Base-by-base conservation (phyloP, 2,113 vertebrate genomes). In the Sylvilagus bachmani region DNA sequence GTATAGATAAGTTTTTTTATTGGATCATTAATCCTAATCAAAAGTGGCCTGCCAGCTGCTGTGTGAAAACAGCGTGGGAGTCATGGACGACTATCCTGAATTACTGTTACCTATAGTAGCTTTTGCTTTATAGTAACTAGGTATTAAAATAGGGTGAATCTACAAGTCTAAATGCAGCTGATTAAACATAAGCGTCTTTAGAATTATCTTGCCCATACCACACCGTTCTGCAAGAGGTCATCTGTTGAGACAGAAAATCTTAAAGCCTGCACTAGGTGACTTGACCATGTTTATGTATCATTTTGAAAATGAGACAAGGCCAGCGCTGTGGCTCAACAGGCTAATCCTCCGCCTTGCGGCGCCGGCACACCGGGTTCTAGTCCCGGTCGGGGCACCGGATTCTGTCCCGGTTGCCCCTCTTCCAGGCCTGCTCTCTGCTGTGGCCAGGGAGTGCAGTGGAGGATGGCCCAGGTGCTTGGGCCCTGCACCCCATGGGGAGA, bases 241-340 rank as follows among this genome's bases (percentile, higher is more conserved):
- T 71, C 49, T 84, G 6, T 74, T 75, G 58, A 90, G 69, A 33
- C 24, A 85, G 27, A 80, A 94, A 90, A 94, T 69, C 24, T 90
- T 84, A 84, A 84, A 58, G 58, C 33, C n/a, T 92, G 17, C 17
- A 83, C 10, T 86, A 79, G 62, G 70, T 93, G 51, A 10, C 36
- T 87, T 86, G 38, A 71, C 62, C 13, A 12, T 69, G 44, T 66
- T 90, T 78, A 44, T 49, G 49, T 77, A 51, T 78, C 86, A 51
- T 93, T 88, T 84, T 91, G 73, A 91, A 95, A 93, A 87, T 85
- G 21, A 82, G 86, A 74, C 92, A 81, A n/a, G n/a, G n/a, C n/a
- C n/a, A n/a, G n/a, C n/a, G n/a, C n/a, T n/a, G n/a, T n/a, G n/a
- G n/a, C n/a, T n/a, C n/a, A n/a, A n/a, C n/a, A n/a, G n/a, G n/a